A percentile compares a stretch with the other conserved stretches of the same genome.
Evolutionary conservation across 2,888 invertebrate species (phyloP).

Genomic region (Synergus umbraculus): DNA sequence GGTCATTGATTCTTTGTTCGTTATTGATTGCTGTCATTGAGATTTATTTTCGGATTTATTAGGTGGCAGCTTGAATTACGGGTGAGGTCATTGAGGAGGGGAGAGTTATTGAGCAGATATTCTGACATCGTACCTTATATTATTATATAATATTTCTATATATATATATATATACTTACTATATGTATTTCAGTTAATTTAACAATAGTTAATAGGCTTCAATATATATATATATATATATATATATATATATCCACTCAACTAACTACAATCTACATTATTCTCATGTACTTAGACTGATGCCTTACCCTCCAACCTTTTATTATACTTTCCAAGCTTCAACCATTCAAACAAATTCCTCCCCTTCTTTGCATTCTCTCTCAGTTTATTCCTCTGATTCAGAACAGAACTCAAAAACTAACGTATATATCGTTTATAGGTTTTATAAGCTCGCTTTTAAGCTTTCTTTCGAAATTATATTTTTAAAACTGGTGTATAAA

Average conservation of each 20-base stretch:
- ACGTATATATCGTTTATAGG: neutral
- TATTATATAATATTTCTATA: too few relatives aligned
- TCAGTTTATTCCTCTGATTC: neutral
- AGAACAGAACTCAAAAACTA: slow-evolving; percentile 3
- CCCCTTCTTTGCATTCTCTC: neutral
- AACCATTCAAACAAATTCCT: slow-evolving; percentile 7
- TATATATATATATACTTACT: too few relatives aligned
- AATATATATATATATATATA: neutral
- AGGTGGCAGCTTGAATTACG: neutral
- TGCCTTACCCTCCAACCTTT: slow-evolving; percentile 6
- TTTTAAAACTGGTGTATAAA: too few relatives aligned
- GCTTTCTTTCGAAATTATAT: too few relatives aligned
- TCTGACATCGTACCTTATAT: neutral
- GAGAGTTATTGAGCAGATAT: neutral
- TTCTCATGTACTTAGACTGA: slow-evolving; percentile 22
- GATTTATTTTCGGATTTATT: neutral
- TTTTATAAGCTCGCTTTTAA: too few relatives aligned
- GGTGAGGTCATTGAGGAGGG: neutral
- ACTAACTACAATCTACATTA: neutral
- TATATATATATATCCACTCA: neutral
- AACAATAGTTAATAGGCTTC: neutral
- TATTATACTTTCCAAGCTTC: slow-evolving; percentile 5
- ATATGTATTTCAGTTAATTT: too few relatives aligned
- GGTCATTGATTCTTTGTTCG: slow-evolving; percentile 44
- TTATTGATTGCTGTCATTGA: neutral